Base-by-base conservation (phyloP, 2,888 invertebrate species). In the Iselma pallidipennis region DNA sequence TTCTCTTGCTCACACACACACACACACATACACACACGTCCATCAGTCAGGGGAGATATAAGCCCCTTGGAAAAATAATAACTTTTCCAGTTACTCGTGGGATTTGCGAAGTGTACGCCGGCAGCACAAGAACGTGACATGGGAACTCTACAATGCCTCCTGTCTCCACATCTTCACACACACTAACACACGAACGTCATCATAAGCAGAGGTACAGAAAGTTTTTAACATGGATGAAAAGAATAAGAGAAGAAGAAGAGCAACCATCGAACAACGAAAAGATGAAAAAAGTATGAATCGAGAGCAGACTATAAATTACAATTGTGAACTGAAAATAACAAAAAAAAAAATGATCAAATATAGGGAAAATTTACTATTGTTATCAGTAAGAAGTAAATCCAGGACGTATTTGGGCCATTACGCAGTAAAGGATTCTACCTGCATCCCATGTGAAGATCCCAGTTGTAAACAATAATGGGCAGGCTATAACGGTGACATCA, bases 71-170 rank as follows among this genome's bases (percentile, higher is more conserved):
- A 74, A 74, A 75, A 75, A 76, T 76, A 75, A 75, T 75, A 75
- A 76, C 72, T 73, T 76, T 74, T 74, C 71, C 70, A 71, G 71
- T 71, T 71, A 68, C 74, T 71, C 73, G 68, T 70, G 74, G 68
- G 72, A 72, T 71, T 72, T 72, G 67, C 67, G 67, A 67, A 68
- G 67, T 66, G 71, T 69, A 69, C 70, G 71, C 71, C 66, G 62
- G 65, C 69, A 69, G 66, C 67, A 64, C 66, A 59, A 57, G 70
- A 64, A 74, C 74, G 74, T 74, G 74, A 74, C 72, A 67, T 70
- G 71, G 63, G 67, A 69, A 61, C 67, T 37, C 16, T 66, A 68
- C 71, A 70, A 71, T 69, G 67, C 69, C 61, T 66, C 67, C 51
- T 16, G 14, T 37, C 37, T 58, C 37, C 37, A 37, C 37, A 16